Conservation (phyloP, 1,140 invertebrate genomes). For the Hypothenemus hampei region DNA sequence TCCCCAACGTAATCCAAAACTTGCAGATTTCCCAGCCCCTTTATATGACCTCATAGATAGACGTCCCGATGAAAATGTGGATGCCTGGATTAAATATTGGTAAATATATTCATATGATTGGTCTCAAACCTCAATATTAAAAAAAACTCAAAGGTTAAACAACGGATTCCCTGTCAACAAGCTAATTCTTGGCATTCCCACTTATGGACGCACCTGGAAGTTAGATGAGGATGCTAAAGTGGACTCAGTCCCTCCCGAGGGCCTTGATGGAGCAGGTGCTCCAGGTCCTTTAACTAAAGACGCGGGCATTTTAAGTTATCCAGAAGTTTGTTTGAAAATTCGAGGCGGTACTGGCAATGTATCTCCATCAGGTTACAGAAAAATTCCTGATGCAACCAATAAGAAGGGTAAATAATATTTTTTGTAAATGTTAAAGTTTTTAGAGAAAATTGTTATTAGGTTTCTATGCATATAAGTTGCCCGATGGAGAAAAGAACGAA, state of each 20-base stretch:
- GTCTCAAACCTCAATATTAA: not conserved
- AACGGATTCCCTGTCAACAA: constrained; percentile 67
- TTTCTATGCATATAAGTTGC: constrained; percentile 67
- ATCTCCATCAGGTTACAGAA: constrained; percentile 50
- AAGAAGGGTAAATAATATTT: constrained; percentile 54
- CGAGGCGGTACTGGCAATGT: constrained; percentile 44
- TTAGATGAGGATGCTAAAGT: constrained; percentile 66
- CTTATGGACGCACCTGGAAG: constrained; percentile 80
- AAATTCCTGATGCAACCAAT: constrained; percentile 68
- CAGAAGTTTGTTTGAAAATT: constrained; percentile 63
- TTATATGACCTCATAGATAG: constrained; percentile 66
- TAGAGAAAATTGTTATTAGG: constrained; percentile 44
- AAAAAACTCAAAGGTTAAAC: constrained; percentile 50
- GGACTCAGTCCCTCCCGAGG: constrained; percentile 68
- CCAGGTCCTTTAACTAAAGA: constrained; percentile 62
- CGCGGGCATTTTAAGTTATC: constrained; percentile 71
- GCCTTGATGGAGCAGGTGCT: constrained; percentile 62
- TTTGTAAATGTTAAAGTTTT: not conserved
- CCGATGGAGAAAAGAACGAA: constrained; percentile 58
- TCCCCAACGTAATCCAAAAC: constrained; percentile 64
- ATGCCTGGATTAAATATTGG: constrained; percentile 60
- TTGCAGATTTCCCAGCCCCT: constrained; percentile 69
- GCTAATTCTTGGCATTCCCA: constrained; percentile 76
- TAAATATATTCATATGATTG: constrained; percentile 42
- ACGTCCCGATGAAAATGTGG: constrained; percentile 60